Evolutionary conservation across 2,888 invertebrate genomes (phyloP), one percentile per base, ranked within the genome.

Genomic region (Aphodius granarius): DNA sequence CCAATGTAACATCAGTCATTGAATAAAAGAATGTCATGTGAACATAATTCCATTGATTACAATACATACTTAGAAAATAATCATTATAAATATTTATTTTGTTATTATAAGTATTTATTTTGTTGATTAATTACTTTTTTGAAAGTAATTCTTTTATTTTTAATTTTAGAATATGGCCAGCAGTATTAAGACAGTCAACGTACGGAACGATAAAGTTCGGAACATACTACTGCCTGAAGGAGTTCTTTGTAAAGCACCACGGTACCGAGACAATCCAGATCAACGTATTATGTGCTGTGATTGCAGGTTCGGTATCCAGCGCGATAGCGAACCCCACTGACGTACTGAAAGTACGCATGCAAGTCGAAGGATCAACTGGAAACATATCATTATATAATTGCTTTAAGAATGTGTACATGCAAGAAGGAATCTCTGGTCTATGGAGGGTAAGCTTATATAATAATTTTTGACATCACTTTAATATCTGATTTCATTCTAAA

Each of bases 171-270:
- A 95, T 98, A 84, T 94, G 94, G 90, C 97, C 97, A 72, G 97
- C 98, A 66, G 93, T 98, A 73, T 89, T 98, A 75, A 91, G 97
- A 2, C 98, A 98, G 88, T 95, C 97, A 23, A 97, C 96, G 63
- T 98, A 98, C 88, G 98, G 98, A 81, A 97, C 97, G 62, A 96
- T 98, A 78, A 98, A 98, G 88, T 97, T 98, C 86, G 98, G 98
- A 80, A 95, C 97, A 13, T 98, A 98, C 87, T 97, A 98, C 86
- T 93, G 96, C 0, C 87, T 97, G 81, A 97, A 97, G 87, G 90
- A 92, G 83, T 86, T 91, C 77, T 85, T 94, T 64, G 90, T 91
- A 13, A 88, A 91, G 84, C 88, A 89, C 74, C 84, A 86, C 65
- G 89, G 88, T 17, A 86, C 87, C 78, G 90, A 91, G 82, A 88